Evolutionary conservation across 2,113 vertebrate genomes (phyloP), one percentile per base, ranked within the genome.

Genomic region (Pontoporia blainvillei): DNA sequence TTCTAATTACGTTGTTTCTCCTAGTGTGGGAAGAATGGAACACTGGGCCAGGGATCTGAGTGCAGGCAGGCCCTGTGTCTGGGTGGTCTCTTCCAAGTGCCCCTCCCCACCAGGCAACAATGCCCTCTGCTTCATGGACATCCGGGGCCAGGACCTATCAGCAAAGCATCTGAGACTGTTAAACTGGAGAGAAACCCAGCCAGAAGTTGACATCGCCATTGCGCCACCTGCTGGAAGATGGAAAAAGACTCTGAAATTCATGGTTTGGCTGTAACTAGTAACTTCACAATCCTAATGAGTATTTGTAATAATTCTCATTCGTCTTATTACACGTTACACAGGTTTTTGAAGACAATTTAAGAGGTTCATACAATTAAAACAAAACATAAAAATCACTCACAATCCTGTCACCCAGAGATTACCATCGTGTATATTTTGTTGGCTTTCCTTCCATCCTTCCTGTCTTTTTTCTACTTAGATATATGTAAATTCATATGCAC

Each of bases 221-320:
- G 98, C 98, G 97, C 98, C 99, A 98, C 98, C 98, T 99, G 98
- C 98, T 98, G 98, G 98, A 86, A 83, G 72, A 5, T 39, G 90
- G 59, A 6, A 67, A 95, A 97, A 95, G 8, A 76, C 18, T 54
- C 57, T 29, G 62, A 78, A 66, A 82, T 12, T 66, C 57, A 1
- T 23, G 8, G 14, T 59, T 72, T 15, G 18, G 66, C 67, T 34
- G 7, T 61, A 23, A 41, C 44, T 25, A 12, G 44, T 72, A 84
- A 78, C 25, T 46, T 34, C 7, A 27, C 18, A 36, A 3, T 78
- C 21, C 27, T 66, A 59, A 61, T 12, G 46, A 49, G 31, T 64
- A n/a, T 27, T 81, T 90, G 89, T 75, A 86, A 49, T 67, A 59
- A n/a, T 69, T 69, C 29, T 41, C 49, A 31, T 94, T 86, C 52